phyloP scores from a whole-genome alignment of 2,113 vertebrate genomes.

The Neogobius melanostomus region DNA sequence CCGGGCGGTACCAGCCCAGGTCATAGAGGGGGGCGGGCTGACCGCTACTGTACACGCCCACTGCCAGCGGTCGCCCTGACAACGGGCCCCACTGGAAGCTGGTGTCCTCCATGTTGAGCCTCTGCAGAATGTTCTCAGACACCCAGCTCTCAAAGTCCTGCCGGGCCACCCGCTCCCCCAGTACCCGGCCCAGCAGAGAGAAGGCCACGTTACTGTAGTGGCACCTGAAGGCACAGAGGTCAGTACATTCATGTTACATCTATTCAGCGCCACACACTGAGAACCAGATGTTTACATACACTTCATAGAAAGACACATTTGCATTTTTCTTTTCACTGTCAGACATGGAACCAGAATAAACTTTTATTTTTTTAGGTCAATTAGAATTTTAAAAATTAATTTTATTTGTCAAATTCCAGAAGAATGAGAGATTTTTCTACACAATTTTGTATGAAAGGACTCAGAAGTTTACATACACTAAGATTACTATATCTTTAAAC shows the following conservation, averaged over 20 bases:
- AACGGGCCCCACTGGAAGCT: conserved; percentile 81
- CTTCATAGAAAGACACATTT: too few species aligned
- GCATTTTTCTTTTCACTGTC: too few species aligned
- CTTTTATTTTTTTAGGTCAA: too few species aligned
- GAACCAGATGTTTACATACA: too few species aligned
- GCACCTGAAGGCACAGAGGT: conserved; percentile 74
- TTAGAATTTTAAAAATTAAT: too few species aligned
- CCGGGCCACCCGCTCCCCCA: conserved; percentile 76
- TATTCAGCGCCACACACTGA: too few species aligned
- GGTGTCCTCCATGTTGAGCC: conserved; percentile 85
- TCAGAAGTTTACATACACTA: too few species aligned
- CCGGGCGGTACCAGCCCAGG: conserved; percentile 91
- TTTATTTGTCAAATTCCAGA: too few species aligned
- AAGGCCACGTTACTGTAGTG: conserved; percentile 95
- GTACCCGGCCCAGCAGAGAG: conserved; percentile 84
- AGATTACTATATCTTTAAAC: too few species aligned
- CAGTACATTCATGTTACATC: neutral
- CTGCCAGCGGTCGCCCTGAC: conserved; percentile 77
- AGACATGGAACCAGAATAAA: too few species aligned
- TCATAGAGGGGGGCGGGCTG: conserved; percentile 84
- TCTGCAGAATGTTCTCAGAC: conserved; percentile 80
- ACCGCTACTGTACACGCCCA: conserved; percentile 83
- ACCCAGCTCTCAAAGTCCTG: conserved; percentile 88
- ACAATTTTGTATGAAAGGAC: too few species aligned
- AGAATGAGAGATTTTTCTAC: too few species aligned